Evolutionary conservation across 2,113 vertebrate genomes (phyloP), one percentile per base, ranked within the genome.

Genomic region (Maccullochella peelii): DNA sequence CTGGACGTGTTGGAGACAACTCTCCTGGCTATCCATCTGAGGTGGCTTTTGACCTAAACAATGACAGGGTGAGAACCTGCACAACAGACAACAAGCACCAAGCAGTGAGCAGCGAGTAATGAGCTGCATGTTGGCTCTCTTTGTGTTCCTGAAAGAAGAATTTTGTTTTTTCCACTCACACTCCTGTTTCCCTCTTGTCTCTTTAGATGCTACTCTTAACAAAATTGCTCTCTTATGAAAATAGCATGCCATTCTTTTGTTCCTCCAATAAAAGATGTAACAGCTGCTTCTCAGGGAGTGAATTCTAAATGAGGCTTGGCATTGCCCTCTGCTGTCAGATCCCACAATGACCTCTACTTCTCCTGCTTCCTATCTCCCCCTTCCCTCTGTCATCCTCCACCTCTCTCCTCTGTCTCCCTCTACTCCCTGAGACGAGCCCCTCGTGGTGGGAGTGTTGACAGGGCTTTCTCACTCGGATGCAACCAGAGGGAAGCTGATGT

Each of bases 281-380:
- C 91, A 93, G 94, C 91, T 94, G 93, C 92, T 90, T 93, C 92
- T 93, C 88, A 89, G 91, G 75, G 89, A 94, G 89, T 80, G 84
- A 94, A 95, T 93, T 90, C 82, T 88, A 94, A 94, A 96, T 94
- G 92, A 94, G 88, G 85, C 91, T 72, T 83, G 88, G 87, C 88
- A 85, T 84, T 90, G 91, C 88, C 92, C 91, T 93, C 80, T 78
- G 70, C 91, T 91, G 91, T 93, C 91, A 93, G 86, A 91, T 91
- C 91, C 81, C 87, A 58, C 83, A 79, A 80, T 91, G 94, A 94
- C 93, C 94, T 84, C 78, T 67, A 67, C 90, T 86, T 84, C 83
- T 83, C 73, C 83, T 72, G 88, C 77, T 90, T 85, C 70, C 69
- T 86, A 68, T 85, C 83, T 83, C 57, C 72, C 52, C 58, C 71